phyloP scores from a whole-genome alignment of 2,113 vertebrate species.

The Isichthys henryi region DNA sequence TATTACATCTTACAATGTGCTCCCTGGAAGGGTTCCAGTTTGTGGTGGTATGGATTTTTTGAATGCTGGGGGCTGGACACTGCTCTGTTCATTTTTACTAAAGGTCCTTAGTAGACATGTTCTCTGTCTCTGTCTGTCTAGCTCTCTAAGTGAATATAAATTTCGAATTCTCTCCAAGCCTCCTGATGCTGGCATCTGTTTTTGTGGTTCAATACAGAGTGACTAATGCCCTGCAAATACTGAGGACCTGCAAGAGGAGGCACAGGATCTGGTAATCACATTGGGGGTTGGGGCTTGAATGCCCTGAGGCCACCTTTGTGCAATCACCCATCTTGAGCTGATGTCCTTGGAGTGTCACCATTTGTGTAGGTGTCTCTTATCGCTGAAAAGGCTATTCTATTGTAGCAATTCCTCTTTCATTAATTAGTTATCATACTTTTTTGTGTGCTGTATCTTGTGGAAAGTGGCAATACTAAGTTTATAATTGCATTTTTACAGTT shows the following conservation, averaged over 20 bases:
- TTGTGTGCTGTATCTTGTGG: neutral
- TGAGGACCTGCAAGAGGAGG: neutral
- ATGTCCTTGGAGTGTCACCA: neutral
- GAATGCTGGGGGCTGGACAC: constrained; percentile 6
- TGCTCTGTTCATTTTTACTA: neutral
- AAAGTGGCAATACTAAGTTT: neutral
- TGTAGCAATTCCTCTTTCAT: neutral
- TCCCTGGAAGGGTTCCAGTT: constrained; percentile 43
- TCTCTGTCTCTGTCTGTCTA: constrained; percentile 7
- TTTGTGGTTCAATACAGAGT: neutral
- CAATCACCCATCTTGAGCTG: neutral
- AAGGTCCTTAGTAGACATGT: constrained; percentile 8
- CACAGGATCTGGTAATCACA: constrained; percentile 1
- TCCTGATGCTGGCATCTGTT: neutral
- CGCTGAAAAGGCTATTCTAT: neutral
- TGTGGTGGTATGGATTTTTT: constrained; percentile 27
- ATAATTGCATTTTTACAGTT: neutral
- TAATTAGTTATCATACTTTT: neutral
- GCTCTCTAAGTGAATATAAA: constrained; percentile 9
- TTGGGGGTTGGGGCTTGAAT: neutral
- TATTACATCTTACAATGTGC: constrained; percentile 56
- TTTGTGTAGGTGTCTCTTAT: neutral
- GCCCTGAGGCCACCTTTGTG: neutral
- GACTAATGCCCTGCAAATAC: neutral
- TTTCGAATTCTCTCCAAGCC: neutral